These are phyloP conservation scores for Limosa lapponica DNA, from an alignment of 2,797 vertebrate genomes.

Conservation along the genomic window DNA sequence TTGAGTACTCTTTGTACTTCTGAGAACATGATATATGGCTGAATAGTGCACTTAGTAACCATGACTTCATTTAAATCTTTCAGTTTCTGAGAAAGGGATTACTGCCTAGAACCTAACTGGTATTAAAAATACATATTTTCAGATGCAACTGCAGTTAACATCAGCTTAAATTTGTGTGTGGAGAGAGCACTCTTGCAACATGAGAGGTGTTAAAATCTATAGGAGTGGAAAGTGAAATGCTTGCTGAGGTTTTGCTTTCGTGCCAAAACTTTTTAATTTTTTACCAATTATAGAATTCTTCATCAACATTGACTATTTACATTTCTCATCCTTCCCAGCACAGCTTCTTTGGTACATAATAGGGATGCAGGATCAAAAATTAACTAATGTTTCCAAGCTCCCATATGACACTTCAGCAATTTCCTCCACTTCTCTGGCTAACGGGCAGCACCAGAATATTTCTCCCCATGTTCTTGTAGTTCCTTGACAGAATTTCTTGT, in stretches of 20 bases:
- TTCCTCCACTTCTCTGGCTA: background rate
- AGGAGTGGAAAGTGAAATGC: background rate
- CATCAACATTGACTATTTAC: background rate
- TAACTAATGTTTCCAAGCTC: background rate
- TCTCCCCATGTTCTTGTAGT: background rate
- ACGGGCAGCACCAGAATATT: background rate
- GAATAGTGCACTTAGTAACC: constrained; percentile 9
- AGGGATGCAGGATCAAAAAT: background rate
- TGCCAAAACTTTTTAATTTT: background rate
- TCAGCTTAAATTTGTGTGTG: background rate
- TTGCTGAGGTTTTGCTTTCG: background rate
- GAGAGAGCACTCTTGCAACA: background rate
- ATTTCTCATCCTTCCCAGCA: background rate
- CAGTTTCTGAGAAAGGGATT: constrained; percentile 58
- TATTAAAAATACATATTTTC: constrained; percentile 41
- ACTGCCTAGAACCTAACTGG: background rate
- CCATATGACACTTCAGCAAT: background rate
- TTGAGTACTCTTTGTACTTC: constrained; percentile 45
- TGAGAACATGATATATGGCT: constrained; percentile 45
- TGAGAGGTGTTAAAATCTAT: background rate
- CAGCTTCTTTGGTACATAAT: background rate
- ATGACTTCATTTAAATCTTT: constrained; percentile 62
- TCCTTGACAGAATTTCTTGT: background rate
- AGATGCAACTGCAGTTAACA: constrained; percentile 20
- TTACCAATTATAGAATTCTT: background rate